Evolutionary conservation across 1,140 invertebrate species (phyloP), one percentile per base, ranked within the genome.

Genomic region (Panonychus citri): DNA sequence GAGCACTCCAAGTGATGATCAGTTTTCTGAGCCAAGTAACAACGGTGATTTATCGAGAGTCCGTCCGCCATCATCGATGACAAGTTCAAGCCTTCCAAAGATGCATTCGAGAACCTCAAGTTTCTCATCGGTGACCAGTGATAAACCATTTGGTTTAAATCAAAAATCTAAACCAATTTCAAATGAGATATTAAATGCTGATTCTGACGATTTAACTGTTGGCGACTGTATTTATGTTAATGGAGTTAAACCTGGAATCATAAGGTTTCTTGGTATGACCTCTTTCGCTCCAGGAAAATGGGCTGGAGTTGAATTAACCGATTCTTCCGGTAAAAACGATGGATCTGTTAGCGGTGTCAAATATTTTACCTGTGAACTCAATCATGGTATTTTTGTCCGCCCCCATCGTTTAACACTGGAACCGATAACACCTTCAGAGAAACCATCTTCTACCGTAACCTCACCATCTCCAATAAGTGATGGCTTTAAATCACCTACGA

Each of bases 211-310:
- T 70, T 95, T 94, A 69, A 93, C 89, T 63, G 86, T 95, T 64
- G 90, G 90, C 42, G 85, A 96, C 66, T 74, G 81, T 61, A 83
- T 96, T 62, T 96, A 83, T 82, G 89, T 97, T 30, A 86, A 87
- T 64, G 90, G 90, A 39, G 81, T 79, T n/a, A 82, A 81, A 58
- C 82, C 82, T 19, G 88, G 88, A 56, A 78, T 86, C 10, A 79
- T 94, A 52, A 81, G 83, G 2, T 93, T 82, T 68, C 65, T 94
- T 94, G 52, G 28, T 34, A 42, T 3, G 19, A 88, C 86, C 46
- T 79, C 88, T 64, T 93, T 94, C 72, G 82, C 85, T 55, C 67
- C 74, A 56, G 88, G 87, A 3, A 77, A 75, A 7, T 93, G 87
- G 88, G 79, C 90, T 63, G 89, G 89, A 39, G 80, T 94, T 1